Conservation (phyloP, 2,113 vertebrate species). For the Platysternon megacephalum region DNA sequence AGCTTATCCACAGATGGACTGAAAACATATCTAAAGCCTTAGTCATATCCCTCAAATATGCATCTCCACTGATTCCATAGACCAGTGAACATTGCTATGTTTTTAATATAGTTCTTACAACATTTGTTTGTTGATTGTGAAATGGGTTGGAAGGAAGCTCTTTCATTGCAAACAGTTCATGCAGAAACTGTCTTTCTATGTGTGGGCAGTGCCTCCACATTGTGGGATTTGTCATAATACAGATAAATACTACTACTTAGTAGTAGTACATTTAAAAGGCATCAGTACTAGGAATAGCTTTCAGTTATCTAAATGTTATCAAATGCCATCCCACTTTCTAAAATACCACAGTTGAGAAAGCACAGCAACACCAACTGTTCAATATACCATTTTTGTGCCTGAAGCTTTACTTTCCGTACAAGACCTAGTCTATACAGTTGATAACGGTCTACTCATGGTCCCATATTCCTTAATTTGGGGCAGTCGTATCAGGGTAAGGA, state of each 20-base stretch:
- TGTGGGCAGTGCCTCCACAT: background rate
- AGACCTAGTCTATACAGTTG: background rate
- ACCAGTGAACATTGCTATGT: background rate
- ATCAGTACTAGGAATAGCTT: conserved; percentile 1
- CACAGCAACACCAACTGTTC: background rate
- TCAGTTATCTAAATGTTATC: background rate
- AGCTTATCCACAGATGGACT: background rate
- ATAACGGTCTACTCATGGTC: background rate
- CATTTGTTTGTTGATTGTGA: background rate
- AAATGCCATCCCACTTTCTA: background rate
- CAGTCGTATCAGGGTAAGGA: background rate
- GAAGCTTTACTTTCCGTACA: background rate
- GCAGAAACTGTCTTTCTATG: background rate
- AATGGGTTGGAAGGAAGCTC: background rate
- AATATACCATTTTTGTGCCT: background rate
- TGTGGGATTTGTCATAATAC: fast-evolving
- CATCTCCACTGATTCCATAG: background rate
- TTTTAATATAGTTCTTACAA: background rate
- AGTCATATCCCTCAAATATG: background rate
- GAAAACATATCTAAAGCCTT: background rate
- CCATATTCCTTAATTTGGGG: background rate
- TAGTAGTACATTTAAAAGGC: background rate
- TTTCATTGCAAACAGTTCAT: background rate
- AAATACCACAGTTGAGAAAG: background rate
- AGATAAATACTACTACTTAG: background rate